Percentiles rank a stretch among this genome's conserved stretches.
Conservation (phyloP, 2,888 invertebrate species). For the Protonemura montana region DNA sequence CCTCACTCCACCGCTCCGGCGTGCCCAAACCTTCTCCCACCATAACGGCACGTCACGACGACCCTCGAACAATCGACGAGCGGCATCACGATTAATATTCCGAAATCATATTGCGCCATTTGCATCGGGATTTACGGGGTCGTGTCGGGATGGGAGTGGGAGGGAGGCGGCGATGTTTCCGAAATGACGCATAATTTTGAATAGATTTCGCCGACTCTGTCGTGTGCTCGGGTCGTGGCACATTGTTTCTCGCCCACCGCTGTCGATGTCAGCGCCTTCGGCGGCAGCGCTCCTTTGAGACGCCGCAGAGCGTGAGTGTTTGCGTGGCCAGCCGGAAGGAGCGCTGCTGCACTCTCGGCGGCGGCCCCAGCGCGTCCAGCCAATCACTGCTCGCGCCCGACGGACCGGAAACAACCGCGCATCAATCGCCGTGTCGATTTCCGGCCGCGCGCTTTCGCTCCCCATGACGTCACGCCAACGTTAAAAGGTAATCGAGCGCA, state of each 20-base stretch:
- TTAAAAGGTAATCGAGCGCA: not conserved
- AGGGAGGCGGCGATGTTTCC: not conserved
- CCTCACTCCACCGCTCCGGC: not conserved
- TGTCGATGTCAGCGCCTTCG: not conserved
- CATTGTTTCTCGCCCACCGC: not conserved
- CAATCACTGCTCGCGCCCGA: not conserved
- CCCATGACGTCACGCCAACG: not conserved
- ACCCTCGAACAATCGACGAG: not conserved
- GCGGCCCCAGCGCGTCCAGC: not conserved
- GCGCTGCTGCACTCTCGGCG: not conserved
- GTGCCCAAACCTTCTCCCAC: not conserved
- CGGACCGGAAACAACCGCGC: not conserved
- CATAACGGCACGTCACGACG: not conserved
- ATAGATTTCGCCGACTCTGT: not conserved
- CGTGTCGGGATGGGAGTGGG: not conserved
- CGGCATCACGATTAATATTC: not conserved
- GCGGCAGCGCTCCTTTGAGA: not conserved
- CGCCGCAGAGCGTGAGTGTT: not conserved
- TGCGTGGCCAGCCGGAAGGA: conserved; percentile 7
- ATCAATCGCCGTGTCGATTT: conserved; percentile 12
- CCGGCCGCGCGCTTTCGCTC: not conserved
- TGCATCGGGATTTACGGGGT: not conserved
- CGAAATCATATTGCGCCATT: conserved; percentile 12
- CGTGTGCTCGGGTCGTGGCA: not conserved
- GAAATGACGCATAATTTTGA: not conserved